These are phyloP conservation scores for Hydrolagus colliei DNA, from an alignment of 2,797 vertebrate species.

Conservation along the genomic window DNA sequence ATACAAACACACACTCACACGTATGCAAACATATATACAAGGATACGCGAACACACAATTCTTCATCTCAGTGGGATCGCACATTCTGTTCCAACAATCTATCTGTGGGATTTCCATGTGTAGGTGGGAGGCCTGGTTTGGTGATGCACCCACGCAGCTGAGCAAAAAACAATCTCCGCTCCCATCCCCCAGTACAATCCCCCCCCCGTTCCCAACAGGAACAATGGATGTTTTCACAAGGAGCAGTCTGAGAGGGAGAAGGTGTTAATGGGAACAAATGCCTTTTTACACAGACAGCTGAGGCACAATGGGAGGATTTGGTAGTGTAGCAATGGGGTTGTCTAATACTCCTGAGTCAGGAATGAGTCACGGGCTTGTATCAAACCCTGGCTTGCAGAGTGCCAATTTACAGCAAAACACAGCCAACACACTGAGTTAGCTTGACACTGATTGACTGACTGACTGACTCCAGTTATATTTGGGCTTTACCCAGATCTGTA, in stretches of 20 bases:
- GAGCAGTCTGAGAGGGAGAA: background rate
- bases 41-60: too few species aligned
- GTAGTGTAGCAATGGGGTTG: background rate
- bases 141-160: too few species aligned
- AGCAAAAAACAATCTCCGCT: too few species aligned
- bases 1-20: too few species aligned
- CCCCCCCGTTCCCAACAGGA: background rate
- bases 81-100: too few species aligned
- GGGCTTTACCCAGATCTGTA: background rate
- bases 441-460: background rate
- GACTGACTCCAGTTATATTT: background rate
- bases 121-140: too few species aligned
- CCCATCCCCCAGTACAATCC: background rate
- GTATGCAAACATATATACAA: too few species aligned
- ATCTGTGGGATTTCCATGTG: too few species aligned
- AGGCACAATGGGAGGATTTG: conserved; percentile 29
- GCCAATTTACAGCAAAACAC: conserved; percentile 9
- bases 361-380: conserved; percentile 5
- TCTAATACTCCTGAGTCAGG: conserved; percentile 25
- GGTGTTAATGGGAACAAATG: conserved; percentile 10
- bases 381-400: background rate
- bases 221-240: background rate
- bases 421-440: background rate
- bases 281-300: background rate
- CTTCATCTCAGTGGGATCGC: too few species aligned